Conservation (phyloP, 2,888 invertebrate genomes). For the Unio pictorum region DNA sequence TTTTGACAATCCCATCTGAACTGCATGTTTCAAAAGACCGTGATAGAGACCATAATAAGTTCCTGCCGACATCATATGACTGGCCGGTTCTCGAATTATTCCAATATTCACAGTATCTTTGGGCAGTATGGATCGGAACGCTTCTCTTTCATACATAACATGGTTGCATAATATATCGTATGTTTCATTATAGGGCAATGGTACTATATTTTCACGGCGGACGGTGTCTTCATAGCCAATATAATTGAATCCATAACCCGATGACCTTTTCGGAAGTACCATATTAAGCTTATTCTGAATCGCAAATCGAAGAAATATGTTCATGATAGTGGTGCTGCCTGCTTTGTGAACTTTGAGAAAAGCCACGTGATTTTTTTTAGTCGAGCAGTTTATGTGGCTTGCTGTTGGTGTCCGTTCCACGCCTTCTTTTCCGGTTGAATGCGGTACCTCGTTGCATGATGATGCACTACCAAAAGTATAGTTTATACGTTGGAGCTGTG, state of each 20-base stretch:
- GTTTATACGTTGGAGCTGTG: no score
- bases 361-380: no score
- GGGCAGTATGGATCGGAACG: slow-evolving; percentile 44
- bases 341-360: slow-evolving; percentile 62
- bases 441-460: no score
- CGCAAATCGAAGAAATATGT: slow-evolving; percentile 56
- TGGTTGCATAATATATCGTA: slow-evolving; percentile 60
- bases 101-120: slow-evolving; percentile 41
- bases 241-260: slow-evolving; percentile 40
- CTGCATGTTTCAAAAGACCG: background rate
- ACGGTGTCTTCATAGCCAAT: slow-evolving; percentile 41
- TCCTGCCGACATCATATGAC: slow-evolving; percentile 48
- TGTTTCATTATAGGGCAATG: slow-evolving; percentile 39
- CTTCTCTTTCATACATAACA: slow-evolving; percentile 50
- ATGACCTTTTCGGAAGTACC: slow-evolving; percentile 44
- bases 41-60: slow-evolving; percentile 43
- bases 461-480: no score
- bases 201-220: slow-evolving; percentile 35
- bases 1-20: background rate
- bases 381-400: no score
- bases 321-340: slow-evolving; percentile 58
- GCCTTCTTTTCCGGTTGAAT: no score
- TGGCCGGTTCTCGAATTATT: slow-evolving; percentile 45
- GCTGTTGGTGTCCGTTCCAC: no score
- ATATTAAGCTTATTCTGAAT: slow-evolving; percentile 47